Evolutionary conservation across 1,140 invertebrate genomes (phyloP).

Genomic region (Papilio dardanus): DNA sequence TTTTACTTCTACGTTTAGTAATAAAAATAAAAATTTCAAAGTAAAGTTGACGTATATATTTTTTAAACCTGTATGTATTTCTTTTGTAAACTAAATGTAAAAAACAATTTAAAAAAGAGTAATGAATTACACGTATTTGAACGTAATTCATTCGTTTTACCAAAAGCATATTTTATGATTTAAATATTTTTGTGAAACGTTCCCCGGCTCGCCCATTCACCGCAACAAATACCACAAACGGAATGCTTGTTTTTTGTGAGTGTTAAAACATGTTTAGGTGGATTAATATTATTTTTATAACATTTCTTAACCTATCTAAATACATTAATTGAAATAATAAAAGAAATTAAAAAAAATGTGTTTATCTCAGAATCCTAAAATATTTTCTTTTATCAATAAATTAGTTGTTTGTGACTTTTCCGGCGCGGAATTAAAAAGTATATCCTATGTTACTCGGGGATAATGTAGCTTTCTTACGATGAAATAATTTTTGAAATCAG

Average conservation of each 20-base stretch:
- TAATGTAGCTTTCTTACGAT: too few species aligned
- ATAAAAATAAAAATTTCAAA: too few species aligned
- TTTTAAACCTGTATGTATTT: not conserved
- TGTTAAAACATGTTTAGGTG: not conserved
- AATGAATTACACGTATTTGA: not conserved
- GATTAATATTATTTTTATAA: not conserved
- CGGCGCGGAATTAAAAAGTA: too few species aligned
- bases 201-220: not conserved
- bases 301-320: not conserved
- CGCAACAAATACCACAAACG: conserved; percentile 4
- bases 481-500: too few species aligned
- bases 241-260: not conserved
- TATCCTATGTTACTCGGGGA: too few species aligned
- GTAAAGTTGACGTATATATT: not conserved
- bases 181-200: not conserved
- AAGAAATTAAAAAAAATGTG: not conserved
- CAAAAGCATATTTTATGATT: conserved; percentile 2
- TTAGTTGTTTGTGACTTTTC: too few species aligned
- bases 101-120: not conserved
- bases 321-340: not conserved
- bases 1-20: too few species aligned
- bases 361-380: too few species aligned
- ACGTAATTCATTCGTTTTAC: conserved; percentile 7
- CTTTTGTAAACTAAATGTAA: not conserved
- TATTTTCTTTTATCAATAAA: too few species aligned